Base-by-base conservation (phyloP, 2,113 vertebrate species). In the Ovis canadensis region DNA sequence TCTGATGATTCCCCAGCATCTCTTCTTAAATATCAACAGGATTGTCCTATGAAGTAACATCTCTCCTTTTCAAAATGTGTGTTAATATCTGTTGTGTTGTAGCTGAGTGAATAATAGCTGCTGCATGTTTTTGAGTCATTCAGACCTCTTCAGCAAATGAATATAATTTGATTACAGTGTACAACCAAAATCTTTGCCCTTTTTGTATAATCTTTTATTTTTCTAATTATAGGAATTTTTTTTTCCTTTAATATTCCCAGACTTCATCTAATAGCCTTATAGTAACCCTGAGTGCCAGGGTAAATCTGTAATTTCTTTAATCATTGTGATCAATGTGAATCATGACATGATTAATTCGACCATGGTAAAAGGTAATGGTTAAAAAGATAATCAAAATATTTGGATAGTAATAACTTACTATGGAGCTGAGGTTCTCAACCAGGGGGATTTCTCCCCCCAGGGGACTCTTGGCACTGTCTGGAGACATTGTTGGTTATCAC, bases 351-450 rank as follows among this genome's bases (percentile, higher is more conserved):
- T 84, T 97, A 85, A 89, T 91, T 59, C 12, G 16, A 40, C 77
- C 43, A 55, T 74, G 52, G 92, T 87, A 92, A 85, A 95, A 91
- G 85, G 82, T 93, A 74, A 96, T 36, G n/a, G 78, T 95, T 96
- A 94, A 96, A 98, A 96, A 97, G 97, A 88, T 77, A 97, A 97
- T 91, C 67, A 97, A 97, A 98, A 97, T 97, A 97, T 92, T 97
- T 97, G 86, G 85, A 77, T 90, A 91, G 86, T 50, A 84, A 54
- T 81, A 91, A 96, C 82, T 93, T 89, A 84, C 71, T 90, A 16
- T 54, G 55, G 87, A 93, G 57, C n/a, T 52, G 33, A 64, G 36
- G 80, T 91, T 86, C 89, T 93, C 59, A 89, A 89, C 67, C 43
- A 60, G 50, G 59, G 80, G 31, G 71, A 54, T 83, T 97, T 94